Conservation (phyloP, 2,888 invertebrate genomes). For the Atrina japonica region DNA sequence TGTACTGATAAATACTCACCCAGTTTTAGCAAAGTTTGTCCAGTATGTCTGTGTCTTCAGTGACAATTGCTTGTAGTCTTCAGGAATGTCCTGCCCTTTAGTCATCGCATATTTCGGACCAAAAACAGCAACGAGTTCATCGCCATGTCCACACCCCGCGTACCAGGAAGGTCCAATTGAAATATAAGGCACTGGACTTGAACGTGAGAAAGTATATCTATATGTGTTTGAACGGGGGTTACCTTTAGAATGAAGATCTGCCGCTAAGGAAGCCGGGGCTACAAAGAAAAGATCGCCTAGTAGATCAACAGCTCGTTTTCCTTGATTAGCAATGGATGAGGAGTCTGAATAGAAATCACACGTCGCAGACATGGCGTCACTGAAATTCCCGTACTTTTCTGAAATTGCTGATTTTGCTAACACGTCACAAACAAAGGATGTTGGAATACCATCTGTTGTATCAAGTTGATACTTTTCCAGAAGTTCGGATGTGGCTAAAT, state of each 20-base stretch:
- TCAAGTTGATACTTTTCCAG: slow-evolving; percentile 14
- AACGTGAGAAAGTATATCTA: not conserved
- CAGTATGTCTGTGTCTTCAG: not conserved
- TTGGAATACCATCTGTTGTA: slow-evolving; percentile 1
- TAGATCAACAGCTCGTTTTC: not conserved
- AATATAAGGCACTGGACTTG: slow-evolving; percentile 12
- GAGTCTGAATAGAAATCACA: not conserved
- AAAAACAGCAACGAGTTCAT: slow-evolving; percentile 9
- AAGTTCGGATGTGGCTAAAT: not conserved
- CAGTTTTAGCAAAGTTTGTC: not conserved
- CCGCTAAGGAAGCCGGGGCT: not conserved
- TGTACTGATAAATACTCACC: not conserved
- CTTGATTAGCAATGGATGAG: not conserved
- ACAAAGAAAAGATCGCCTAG: not conserved
- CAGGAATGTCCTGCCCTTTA: not conserved
- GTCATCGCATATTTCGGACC: not conserved
- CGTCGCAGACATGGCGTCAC: not conserved
- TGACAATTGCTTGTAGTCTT: not conserved
- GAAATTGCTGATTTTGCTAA: not conserved
- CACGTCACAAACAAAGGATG: not conserved
- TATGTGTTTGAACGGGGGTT: not conserved
- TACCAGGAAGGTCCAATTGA: slow-evolving; percentile 3
- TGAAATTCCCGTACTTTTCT: not conserved
- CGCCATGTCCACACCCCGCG: slow-evolving; percentile 11
- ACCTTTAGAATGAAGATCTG: too few species aligned